These are phyloP conservation scores for Scopus umbretta DNA, from an alignment of 2,113 vertebrate species.

Conservation along the genomic window DNA sequence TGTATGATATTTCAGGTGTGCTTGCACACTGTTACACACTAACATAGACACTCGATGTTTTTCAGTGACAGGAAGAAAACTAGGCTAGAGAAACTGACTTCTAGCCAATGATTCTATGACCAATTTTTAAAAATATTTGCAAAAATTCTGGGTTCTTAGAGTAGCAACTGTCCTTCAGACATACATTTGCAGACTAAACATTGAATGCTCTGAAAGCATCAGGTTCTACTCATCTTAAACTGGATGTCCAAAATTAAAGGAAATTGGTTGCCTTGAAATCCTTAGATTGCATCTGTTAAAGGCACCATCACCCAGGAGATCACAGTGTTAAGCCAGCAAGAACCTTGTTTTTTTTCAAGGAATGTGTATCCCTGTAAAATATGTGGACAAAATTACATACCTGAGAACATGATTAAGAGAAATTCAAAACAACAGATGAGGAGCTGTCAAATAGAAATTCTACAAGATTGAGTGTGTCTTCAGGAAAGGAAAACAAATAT, in stretches of 20 bases:
- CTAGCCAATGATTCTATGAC: neutral
- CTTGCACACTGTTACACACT: neutral
- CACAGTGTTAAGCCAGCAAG: neutral
- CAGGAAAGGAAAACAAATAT: neutral
- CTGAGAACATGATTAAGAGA: neutral
- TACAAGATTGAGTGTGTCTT: neutral
- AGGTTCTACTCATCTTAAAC: neutral
- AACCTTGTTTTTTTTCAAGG: neutral
- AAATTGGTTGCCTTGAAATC: neutral
- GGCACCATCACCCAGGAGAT: neutral
- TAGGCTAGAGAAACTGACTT: neutral
- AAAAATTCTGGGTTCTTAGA: neutral
- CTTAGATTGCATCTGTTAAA: neutral
- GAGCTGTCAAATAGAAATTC: neutral
- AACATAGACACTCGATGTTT: neutral
- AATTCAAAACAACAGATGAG: neutral
- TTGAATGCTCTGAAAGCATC: neutral
- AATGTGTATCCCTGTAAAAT: neutral
- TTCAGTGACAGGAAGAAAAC: neutral
- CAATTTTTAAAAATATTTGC: neutral
- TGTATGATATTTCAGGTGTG: neutral
- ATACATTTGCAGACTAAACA: neutral
- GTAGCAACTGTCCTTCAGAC: neutral
- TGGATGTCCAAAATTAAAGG: neutral
- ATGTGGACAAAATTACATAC: neutral